These are phyloP conservation scores for Metalampra italica DNA, from an alignment of 2,888 invertebrate species.

Conservation along the genomic window DNA sequence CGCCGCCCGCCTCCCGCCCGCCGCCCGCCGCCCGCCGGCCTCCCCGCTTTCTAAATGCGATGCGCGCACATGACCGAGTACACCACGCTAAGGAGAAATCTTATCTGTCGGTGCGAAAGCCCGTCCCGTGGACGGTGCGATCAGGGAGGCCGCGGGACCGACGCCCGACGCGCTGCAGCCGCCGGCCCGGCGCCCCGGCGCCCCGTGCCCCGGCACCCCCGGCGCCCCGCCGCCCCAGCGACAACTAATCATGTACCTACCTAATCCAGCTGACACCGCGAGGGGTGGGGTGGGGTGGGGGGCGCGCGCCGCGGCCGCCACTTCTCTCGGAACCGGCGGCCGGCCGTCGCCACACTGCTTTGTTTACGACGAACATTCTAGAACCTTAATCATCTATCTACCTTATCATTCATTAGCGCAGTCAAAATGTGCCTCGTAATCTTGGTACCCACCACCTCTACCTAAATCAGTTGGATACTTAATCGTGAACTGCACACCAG, in stretches of 20 bases:
- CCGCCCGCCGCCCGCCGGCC: constrained; percentile 18
- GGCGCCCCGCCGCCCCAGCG: neutral
- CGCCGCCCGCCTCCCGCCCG: constrained; percentile 9
- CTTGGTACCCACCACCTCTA: no score
- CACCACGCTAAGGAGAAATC: constrained; percentile 1
- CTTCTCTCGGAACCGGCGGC: constrained; percentile 17
- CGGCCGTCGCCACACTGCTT: constrained; percentile 21
- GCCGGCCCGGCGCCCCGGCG: neutral
- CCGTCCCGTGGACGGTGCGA: constrained; percentile 2
- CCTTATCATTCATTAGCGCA: neutral
- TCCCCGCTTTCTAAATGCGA: constrained; percentile 15
- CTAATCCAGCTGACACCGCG: constrained; percentile 19
- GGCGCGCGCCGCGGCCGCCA: constrained; percentile 19
- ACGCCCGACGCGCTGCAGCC: neutral
- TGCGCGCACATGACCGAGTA: neutral
- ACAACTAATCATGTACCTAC: neutral
- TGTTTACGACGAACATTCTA: constrained; percentile 29
- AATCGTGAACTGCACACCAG: no score
- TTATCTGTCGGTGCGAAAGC: neutral
- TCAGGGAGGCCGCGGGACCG: constrained; percentile 5
- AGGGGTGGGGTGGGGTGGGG: constrained; percentile 19
- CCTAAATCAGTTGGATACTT: no score
- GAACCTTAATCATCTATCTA: neutral
- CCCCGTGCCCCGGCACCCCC: neutral
- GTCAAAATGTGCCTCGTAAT: no score